Percentiles rank a stretch among this genome's conserved stretches.
Conservation (phyloP, 92 coral and sea anemone genomes). For the Siderastrea radians region DNA sequence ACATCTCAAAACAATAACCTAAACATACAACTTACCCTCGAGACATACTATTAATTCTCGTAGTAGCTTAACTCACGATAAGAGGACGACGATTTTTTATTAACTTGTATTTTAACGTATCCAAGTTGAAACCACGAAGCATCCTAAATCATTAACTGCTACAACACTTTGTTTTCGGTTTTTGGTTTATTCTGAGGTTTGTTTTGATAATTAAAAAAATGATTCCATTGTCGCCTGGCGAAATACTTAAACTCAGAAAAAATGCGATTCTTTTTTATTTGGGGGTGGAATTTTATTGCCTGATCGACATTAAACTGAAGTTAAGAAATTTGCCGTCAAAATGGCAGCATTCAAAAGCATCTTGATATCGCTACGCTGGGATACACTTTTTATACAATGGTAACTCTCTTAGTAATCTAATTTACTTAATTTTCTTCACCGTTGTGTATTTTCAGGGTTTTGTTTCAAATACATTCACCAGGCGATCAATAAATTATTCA, state of each 20-base stretch:
- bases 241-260: background rate
- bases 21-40: too few relatives aligned
- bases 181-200: constrained; percentile 8
- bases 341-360: too few relatives aligned
- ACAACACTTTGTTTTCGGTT: background rate
- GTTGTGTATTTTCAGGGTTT: constrained; percentile 15
- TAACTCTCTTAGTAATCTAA: constrained; percentile 3
- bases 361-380: background rate
- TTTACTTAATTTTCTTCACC: constrained; percentile 12
- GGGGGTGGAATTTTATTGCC: background rate
- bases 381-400: background rate
- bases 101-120: background rate
- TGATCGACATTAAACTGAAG: background rate
- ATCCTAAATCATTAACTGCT: constrained; percentile 1
- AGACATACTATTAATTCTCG: too few relatives aligned
- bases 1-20: too few relatives aligned
- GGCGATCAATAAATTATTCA: constrained; percentile 38
- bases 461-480: constrained; percentile 25
- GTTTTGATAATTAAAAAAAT: constrained; percentile 20
- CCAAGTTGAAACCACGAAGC: background rate
- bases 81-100: background rate
- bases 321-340: background rate
- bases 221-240: constrained; percentile 28
- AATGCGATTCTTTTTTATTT: background rate
- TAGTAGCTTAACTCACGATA: background rate